phyloP scores from a whole-genome alignment of 1,140 invertebrate species.

The Scaptomyza montana region DNA sequence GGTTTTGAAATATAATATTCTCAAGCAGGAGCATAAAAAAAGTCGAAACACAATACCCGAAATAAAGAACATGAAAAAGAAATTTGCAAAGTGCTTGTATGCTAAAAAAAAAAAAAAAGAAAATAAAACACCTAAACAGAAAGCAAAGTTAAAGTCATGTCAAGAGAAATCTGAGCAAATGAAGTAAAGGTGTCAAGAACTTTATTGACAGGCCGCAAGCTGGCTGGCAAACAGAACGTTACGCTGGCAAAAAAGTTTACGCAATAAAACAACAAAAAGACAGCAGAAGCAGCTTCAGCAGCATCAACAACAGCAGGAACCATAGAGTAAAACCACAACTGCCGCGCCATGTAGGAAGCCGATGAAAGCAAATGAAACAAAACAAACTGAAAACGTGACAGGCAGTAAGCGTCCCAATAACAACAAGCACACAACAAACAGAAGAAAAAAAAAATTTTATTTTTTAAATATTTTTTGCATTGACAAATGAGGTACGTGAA shows the following conservation, averaged over 20 bases:
- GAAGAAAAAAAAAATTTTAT: constrained; percentile 16
- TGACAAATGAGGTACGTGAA: constrained; percentile 77
- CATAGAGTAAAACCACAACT: not conserved
- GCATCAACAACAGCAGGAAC: constrained; percentile 8
- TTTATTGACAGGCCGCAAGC: constrained; percentile 71
- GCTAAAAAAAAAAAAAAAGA: constrained; percentile 35
- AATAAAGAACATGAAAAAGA: constrained; percentile 24
- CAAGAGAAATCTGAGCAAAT: constrained; percentile 75
- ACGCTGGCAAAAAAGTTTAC: constrained; percentile 40
- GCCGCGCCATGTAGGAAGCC: constrained; percentile 38
- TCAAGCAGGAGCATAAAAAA: constrained; percentile 14
- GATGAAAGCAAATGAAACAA: constrained; percentile 61
- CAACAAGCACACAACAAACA: constrained; percentile 35
- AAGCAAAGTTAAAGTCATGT: constrained; percentile 72
- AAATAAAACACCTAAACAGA: constrained; percentile 31
- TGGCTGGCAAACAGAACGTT: constrained; percentile 46
- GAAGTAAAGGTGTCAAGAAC: constrained; percentile 80
- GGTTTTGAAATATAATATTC: not conserved
- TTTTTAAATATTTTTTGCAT: constrained; percentile 48
- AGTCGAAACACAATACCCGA: constrained; percentile 16
- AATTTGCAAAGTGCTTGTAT: constrained; percentile 39
- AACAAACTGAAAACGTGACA: constrained; percentile 72
- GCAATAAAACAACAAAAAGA: constrained; percentile 30
- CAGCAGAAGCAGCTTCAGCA: constrained; percentile 3
- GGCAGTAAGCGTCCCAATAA: constrained; percentile 43